A percentile compares a stretch with the other conserved stretches of the same genome.
Conservation (phyloP, 2,797 vertebrate genomes). For the Gorsachius magnificus region DNA sequence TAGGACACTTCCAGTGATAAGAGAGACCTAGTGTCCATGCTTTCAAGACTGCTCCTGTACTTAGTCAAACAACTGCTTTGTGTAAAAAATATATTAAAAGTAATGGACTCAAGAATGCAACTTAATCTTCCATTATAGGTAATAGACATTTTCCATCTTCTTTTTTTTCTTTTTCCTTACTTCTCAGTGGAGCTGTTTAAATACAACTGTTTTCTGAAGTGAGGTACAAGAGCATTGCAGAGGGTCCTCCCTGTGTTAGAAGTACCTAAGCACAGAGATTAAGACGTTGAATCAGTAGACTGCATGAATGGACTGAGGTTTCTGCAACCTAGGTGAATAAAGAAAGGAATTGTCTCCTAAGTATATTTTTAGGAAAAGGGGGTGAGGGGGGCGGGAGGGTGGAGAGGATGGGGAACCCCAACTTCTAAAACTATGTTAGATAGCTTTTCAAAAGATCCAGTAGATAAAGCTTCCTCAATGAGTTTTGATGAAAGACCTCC, state of each 20-base stretch:
- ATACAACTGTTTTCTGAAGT: not conserved
- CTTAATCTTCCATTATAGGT: not conserved
- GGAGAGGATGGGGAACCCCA: not conserved
- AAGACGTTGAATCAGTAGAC: not conserved
- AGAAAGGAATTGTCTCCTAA: not conserved
- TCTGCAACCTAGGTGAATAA: not conserved
- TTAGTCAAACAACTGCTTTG: not conserved
- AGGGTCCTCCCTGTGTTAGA: not conserved
- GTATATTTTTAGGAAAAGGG: not conserved
- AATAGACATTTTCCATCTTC: not conserved
- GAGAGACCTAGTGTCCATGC: not conserved
- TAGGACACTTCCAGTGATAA: not conserved
- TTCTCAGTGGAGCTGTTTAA: not conserved
- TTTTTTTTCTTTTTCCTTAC: not conserved
- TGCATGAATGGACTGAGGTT: not conserved
- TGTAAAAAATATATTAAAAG: not conserved
- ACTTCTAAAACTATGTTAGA: not conserved
- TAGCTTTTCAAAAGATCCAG: not conserved
- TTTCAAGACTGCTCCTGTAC: not conserved
- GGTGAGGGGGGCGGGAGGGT: accelerated
- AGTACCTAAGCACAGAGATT: not conserved
- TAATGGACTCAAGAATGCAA: not conserved
- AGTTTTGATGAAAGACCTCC: not conserved
- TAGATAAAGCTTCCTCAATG: not conserved
- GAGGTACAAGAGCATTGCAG: not conserved